phyloP scores from a whole-genome alignment of 2,113 vertebrate genomes.

The Asarcornis scutulata region DNA sequence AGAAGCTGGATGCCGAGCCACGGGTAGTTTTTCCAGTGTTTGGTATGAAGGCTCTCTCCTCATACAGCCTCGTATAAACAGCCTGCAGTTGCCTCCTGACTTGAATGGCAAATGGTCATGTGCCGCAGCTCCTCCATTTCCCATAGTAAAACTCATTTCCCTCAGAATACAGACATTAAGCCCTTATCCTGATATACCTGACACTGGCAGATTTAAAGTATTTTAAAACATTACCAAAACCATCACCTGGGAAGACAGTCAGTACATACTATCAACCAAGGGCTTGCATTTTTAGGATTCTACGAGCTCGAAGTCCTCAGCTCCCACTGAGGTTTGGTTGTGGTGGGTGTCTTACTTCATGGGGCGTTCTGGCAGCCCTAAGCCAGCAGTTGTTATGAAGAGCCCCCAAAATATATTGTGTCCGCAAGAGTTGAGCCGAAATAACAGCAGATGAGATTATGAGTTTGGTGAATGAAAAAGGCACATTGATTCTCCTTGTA shows the following conservation, averaged over 20 bases:
- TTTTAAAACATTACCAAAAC: not conserved
- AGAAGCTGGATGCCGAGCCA: not conserved
- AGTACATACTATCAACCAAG: not conserved
- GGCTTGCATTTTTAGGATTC: not conserved
- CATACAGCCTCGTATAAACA: not conserved
- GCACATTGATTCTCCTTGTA: not conserved
- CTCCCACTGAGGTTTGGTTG: not conserved
- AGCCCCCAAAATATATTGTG: not conserved
- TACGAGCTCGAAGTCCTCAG: not conserved
- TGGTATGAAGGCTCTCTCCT: not conserved
- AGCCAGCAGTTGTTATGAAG: not conserved
- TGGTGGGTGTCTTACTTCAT: not conserved
- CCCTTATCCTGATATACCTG: not conserved
- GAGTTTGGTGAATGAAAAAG: not conserved
- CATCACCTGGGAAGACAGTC: not conserved
- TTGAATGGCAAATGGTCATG: not conserved
- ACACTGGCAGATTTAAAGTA: not conserved
- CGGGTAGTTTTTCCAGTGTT: not conserved
- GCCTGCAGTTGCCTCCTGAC: not conserved
- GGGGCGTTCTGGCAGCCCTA: not conserved
- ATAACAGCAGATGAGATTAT: not conserved
- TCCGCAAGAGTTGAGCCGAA: not conserved
- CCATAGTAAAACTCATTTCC: not conserved
- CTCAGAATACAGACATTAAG: not conserved
- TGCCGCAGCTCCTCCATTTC: not conserved